Evolutionary conservation across 2,888 invertebrate species (phyloP), one percentile per base, ranked within the genome.

Genomic region (Thereva unica): DNA sequence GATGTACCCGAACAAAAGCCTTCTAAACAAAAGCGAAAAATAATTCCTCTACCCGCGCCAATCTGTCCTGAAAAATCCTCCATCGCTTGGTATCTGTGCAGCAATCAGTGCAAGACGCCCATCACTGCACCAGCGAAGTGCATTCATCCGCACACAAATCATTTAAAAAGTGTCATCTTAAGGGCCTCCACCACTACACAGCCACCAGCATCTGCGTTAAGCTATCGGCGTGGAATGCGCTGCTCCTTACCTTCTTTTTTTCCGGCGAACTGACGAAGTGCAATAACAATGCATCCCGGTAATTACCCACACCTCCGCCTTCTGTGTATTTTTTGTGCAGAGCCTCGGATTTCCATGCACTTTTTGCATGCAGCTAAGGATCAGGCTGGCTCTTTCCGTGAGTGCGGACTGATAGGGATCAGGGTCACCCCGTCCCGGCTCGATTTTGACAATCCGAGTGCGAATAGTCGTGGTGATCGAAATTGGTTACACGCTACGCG

Each of bases 21-120:
- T 37, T 3, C 37, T 38, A 53, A 38, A 53, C 53, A 53, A 53
- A 38, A 10, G 53, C 38, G n/a, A 41, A 41, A 53, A 35, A 41
- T 12, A 41, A 55, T 55, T 38, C 23, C 55, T 55, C 38, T 38
- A 38, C 40, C 55, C 41, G 55, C 55, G 10, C 55, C 55, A 55
- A 55, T 41, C 41, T 55, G 9, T 35, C 10, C n/a, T 53, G 10
- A n/a, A 10, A 5, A 38, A 37, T 53, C 9, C 37, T 53, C 53
- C 38, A 38, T 10, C 55, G 35, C 38, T 41, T 55, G 38, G 41
- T 55, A 12, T 10, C 41, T 5, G 55, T 10, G 49, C 55, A 55
- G 34, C 41, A 55, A 55, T 55, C 55, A 55, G 42, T 42, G 9
- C 10, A n/a, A 47, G 47, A 12, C 47, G 12, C 47, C 47, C 47